These are phyloP conservation scores for Ciona savignyi DNA, from an alignment of 23 tunicate species.

Conservation along the genomic window DNA sequence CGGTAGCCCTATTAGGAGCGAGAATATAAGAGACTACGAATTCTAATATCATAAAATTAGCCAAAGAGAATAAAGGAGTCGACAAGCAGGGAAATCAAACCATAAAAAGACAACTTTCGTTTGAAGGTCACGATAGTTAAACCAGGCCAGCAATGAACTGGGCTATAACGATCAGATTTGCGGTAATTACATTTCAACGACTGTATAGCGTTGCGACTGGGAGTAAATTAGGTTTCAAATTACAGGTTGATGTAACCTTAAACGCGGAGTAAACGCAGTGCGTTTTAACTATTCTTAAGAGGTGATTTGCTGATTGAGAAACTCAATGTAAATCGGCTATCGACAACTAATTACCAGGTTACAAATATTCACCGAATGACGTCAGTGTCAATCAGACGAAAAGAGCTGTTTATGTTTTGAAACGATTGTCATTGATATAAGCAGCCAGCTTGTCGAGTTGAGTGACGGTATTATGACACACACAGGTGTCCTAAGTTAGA, in stretches of 20 bases:
- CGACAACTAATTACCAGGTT: not conserved
- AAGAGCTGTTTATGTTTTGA: not conserved
- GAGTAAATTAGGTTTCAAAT: not conserved
- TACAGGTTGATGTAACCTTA: not conserved
- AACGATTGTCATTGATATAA: not conserved
- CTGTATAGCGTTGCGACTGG: not conserved
- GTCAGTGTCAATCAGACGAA: not conserved
- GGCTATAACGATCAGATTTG: not conserved
- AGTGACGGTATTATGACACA: not conserved
- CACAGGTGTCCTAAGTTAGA: not conserved
- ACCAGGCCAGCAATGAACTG: not conserved
- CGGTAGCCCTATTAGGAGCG: no score
- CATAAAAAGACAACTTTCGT: not conserved
- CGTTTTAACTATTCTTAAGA: no score
- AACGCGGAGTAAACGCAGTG: no score
- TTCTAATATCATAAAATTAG: no score
- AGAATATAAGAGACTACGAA: no score
- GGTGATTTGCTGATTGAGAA: no score
- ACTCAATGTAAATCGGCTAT: not conserved
- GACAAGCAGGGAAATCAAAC: not conserved
- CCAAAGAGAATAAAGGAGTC: no score
- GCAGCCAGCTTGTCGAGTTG: not conserved
- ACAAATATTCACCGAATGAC: not conserved
- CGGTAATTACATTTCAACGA: not conserved
- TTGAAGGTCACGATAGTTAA: not conserved